Evolutionary conservation across 2,888 invertebrate genomes (phyloP), one percentile per base, ranked within the genome.

Genomic region (Drosophila vallismaia): DNA sequence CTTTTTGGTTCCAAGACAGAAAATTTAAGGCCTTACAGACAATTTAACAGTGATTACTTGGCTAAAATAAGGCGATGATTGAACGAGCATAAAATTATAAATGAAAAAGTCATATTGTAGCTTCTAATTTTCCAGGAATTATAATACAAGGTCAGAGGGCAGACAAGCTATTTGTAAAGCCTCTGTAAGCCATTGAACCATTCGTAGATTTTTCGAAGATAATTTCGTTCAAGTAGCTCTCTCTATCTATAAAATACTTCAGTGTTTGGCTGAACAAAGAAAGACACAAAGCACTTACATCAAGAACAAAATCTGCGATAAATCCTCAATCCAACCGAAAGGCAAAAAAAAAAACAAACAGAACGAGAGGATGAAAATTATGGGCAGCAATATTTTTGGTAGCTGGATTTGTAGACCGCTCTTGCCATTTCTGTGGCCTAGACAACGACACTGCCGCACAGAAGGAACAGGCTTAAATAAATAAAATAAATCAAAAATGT

Each of bases 401-500:
- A 51, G 66, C 66, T 76, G 76, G 45, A 49, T 56, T 63, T 45
- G 42, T 55, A 29, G 36, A 51, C 53, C 50, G 53, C 29, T 24
- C 51, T 28, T 60, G 54, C 51, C 62, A 46, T 68, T 56, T 72
- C 33, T 58, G 68, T 72, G 74, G 74, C 71, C 69, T 68, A 72
- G 79, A 74, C 68, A 62, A 70, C 72, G 69, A 69, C 63, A 26
- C 33, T 40, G 79, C 63, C 57, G 63, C 33, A 64, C 50, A 71
- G 45, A 54, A 71, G 74, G 64, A 82, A 57, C 40, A 42, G 67
- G 87, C 82, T 87, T 75, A 83, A 85, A 83, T 83, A 83, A 85
- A 83, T 87, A 87, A 87, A 87, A 83, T 83, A 83, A 83, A 83
- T 83, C 82, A 87, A 83, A 83, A 87, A 87, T 83, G 82, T 85